Evolutionary conservation across 2,113 vertebrate genomes (phyloP).

Genomic region (rabbit (Oryctolagus cuniculus)): mOryCun1.1 NC_091453.1:50591001-50591500

Average conservation of each 20-base stretch:
- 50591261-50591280: not conserved
- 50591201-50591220: not conserved
- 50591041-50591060: not conserved
- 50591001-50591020: conserved; percentile 26
- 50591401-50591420: not conserved
- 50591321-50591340: not conserved
- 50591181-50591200: conserved; percentile 49
- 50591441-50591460: not conserved
- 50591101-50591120: conserved; percentile 15
- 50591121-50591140: not conserved
- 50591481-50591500: not conserved
- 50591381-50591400: not conserved
- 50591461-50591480: not conserved
- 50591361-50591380: not conserved
- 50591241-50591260: not conserved
- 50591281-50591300: not conserved
- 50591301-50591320: not conserved
- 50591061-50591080: not conserved
- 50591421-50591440: not conserved
- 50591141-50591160: conserved; percentile 31
- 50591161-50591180: conserved; percentile 39
- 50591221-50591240: not conserved
- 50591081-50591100: not conserved
- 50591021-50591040: conserved; percentile 30
- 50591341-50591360: not conserved